Conservation (phyloP, 2,797 vertebrate genomes). For the Gallinago stenura region DNA sequence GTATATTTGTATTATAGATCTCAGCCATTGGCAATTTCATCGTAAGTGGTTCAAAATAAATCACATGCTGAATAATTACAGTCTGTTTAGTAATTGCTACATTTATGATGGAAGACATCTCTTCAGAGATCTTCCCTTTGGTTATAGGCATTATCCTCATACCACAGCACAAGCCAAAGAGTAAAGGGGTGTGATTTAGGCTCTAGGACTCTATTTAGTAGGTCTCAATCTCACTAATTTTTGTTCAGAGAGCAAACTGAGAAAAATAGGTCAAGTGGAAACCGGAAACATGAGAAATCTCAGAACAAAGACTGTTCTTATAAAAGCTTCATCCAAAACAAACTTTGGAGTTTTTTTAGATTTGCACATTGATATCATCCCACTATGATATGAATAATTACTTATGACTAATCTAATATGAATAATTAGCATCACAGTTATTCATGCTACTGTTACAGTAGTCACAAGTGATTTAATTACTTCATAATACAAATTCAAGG, state of each 20-base stretch:
- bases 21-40: neutral
- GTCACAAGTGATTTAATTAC: neutral
- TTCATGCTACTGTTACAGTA: neutral
- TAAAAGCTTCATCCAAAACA: conserved; percentile 2
- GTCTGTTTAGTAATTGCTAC: neutral
- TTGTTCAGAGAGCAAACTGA: neutral
- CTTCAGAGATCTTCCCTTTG: no score
- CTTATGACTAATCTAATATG: neutral
- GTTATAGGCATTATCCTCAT: no score
- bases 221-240: neutral
- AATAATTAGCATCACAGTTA: neutral
- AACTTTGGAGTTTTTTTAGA: neutral
- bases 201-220: neutral
- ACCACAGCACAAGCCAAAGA: no score
- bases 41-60: neutral
- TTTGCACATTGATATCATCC: neutral
- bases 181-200: no score
- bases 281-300: neutral
- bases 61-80: neutral
- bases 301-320: neutral
- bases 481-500: neutral
- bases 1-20: neutral
- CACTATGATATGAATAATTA: neutral
- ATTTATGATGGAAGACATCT: no score
- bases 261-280: conserved; percentile 42